phyloP scores from a whole-genome alignment of 2,113 vertebrate species.

The Limnothrissa miodon region DNA sequence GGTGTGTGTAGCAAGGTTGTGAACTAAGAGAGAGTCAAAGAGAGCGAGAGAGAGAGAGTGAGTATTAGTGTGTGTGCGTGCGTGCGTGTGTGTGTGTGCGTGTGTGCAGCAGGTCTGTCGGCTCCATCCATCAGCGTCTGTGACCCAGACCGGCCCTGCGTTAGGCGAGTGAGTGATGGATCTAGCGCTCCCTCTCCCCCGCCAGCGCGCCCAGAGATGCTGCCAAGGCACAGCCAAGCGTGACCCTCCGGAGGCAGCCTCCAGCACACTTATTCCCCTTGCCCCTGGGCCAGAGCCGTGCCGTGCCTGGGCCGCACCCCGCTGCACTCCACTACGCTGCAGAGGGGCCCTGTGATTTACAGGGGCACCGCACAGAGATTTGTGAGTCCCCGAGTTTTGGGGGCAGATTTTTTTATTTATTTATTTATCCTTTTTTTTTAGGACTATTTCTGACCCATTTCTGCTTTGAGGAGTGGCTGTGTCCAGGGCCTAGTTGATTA shows the following conservation, averaged over 20 bases:
- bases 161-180: conserved; percentile 67
- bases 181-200: conserved; percentile 59
- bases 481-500: conserved; percentile 9
- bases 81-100: conserved; percentile 44
- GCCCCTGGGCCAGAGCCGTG: too few species aligned
- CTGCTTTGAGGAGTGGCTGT: conserved; percentile 10
- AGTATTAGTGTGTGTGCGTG: conserved; percentile 34
- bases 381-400: conserved; percentile 1
- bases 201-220: conserved; percentile 52
- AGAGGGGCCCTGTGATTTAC: not conserved
- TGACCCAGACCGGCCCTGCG: conserved; percentile 59
- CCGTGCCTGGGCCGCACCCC: too few species aligned
- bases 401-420: not conserved
- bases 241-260: conserved; percentile 32
- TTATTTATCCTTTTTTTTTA: too few species aligned
- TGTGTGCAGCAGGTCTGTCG: conserved; percentile 59
- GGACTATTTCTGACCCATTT: not conserved
- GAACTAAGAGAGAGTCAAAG: too few species aligned
- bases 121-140: conserved; percentile 68
- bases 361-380: not conserved
- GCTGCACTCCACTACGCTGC: not conserved
- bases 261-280: not conserved
- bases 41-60: not conserved
- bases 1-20: not conserved
- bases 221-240: conserved; percentile 47